Conservation (phyloP, 2,888 invertebrate genomes). For the Eustalomyia histrio region DNA sequence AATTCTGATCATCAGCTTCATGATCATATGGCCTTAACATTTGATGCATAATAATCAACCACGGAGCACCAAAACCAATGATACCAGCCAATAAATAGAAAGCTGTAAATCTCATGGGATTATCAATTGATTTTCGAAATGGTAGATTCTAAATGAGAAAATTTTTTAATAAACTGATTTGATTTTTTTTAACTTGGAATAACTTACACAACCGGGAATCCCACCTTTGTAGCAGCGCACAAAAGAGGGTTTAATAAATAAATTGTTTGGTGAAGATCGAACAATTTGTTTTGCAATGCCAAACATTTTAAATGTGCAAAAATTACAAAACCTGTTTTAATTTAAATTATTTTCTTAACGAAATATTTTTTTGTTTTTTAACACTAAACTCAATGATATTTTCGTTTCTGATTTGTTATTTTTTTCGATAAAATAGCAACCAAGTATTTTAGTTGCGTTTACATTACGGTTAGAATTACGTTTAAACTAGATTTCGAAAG, state of each 20-base stretch:
- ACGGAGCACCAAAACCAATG: slow-evolving; percentile 72
- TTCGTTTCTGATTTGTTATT: too few species aligned
- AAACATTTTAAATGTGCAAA: slow-evolving; percentile 29
- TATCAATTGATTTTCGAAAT: slow-evolving; percentile 68
- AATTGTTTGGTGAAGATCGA: not conserved
- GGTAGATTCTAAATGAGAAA: slow-evolving; percentile 61
- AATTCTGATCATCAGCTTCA: not conserved
- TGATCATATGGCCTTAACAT: slow-evolving; percentile 60
- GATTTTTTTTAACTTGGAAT: not conserved
- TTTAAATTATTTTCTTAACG: not conserved
- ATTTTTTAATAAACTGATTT: not conserved
- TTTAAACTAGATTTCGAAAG: too few species aligned
- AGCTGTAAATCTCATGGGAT: slow-evolving; percentile 70
- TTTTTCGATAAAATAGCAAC: too few species aligned
- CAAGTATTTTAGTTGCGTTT: too few species aligned
- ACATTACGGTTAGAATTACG: too few species aligned
- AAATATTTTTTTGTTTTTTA: not conserved
- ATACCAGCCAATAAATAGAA: slow-evolving; percentile 67
- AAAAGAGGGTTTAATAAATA: not conserved
- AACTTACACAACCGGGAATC: slow-evolving; percentile 71
- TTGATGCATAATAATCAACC: slow-evolving; percentile 67
- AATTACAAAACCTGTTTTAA: not conserved
- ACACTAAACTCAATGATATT: not conserved
- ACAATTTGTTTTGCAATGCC: slow-evolving; percentile 29
- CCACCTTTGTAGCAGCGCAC: slow-evolving; percentile 62